Evolutionary conservation across 37 sponge, comb jelly and placozoan species (phyloP).

Genomic region (Agelas oroides): DNA sequence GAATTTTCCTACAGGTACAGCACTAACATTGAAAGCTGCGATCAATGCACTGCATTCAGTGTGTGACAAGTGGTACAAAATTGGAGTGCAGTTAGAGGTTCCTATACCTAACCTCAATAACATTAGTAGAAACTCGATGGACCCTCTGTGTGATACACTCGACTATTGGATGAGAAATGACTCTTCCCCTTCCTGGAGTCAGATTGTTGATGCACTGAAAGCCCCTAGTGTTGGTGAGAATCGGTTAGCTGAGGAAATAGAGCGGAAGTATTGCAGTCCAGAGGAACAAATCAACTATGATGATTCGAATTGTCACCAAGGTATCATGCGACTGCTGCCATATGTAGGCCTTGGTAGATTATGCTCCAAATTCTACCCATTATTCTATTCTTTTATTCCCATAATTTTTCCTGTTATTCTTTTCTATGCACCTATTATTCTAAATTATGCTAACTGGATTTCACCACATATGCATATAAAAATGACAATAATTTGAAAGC

Average conservation of each 20-base stretch:
- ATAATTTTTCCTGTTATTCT: too few relatives aligned
- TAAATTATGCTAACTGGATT: too few relatives aligned
- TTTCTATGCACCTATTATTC: too few relatives aligned
- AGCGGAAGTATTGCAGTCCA: background rate
- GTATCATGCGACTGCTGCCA: too few relatives aligned
- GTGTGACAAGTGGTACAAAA: background rate
- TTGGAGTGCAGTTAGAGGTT: slow-evolving; percentile 9
- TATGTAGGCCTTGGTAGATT: too few relatives aligned
- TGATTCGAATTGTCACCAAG: too few relatives aligned
- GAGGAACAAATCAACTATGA: too few relatives aligned
- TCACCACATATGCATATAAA: too few relatives aligned
- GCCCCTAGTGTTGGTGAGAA: slow-evolving; percentile 8
- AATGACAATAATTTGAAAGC: too few relatives aligned
- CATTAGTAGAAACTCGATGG: background rate
- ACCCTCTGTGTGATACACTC: background rate
- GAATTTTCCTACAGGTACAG: too few relatives aligned
- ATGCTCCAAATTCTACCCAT: too few relatives aligned
- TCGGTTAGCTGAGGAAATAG: background rate
- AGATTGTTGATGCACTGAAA: background rate
- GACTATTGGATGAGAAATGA: slow-evolving; percentile 3
- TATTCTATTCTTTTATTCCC: too few relatives aligned
- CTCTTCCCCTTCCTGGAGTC: background rate
- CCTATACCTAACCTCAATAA: background rate
- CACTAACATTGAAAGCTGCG: background rate
- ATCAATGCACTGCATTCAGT: background rate